These are phyloP conservation scores for Sternotherus odoratus DNA, from an alignment of 2,797 vertebrate species.

Conservation along the genomic window DNA sequence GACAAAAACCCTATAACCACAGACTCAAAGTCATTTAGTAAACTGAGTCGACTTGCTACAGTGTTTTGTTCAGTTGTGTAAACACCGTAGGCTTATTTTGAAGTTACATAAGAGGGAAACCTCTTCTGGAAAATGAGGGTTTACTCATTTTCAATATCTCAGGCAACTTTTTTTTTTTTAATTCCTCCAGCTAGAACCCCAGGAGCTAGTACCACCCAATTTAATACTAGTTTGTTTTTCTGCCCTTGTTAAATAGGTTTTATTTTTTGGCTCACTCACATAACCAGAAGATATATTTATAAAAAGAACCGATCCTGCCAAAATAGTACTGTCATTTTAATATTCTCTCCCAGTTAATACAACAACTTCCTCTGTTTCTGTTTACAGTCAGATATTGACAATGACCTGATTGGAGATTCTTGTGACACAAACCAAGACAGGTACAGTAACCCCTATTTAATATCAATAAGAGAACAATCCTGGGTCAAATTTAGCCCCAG, in stretches of 20 bases:
- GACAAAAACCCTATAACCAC: neutral
- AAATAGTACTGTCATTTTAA: slow-evolving; percentile 15
- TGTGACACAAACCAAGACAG: slow-evolving; percentile 99
- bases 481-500: neutral
- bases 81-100: neutral
- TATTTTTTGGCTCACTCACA: neutral
- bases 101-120: neutral
- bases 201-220: accelerated
- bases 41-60: neutral
- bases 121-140: neutral
- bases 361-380: slow-evolving; percentile 37
- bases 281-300: neutral
- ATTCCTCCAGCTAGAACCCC: neutral
- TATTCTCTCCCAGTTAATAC: neutral
- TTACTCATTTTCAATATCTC: neutral
- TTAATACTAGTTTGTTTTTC: neutral
- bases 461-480: neutral
- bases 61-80: too few relatives aligned
- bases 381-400: slow-evolving; percentile 94
- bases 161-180: neutral
- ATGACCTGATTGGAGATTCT: slow-evolving; percentile 97
- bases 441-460: slow-evolving; percentile 72
- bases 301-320: neutral
- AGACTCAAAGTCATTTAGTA: neutral
- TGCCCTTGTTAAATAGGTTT: neutral